A percentile compares a stretch with the other conserved stretches of the same genome.
phyloP scores from a whole-genome alignment of 37 sponge, comb jelly and placozoan genomes.

The Halichondria panicea region DNA sequence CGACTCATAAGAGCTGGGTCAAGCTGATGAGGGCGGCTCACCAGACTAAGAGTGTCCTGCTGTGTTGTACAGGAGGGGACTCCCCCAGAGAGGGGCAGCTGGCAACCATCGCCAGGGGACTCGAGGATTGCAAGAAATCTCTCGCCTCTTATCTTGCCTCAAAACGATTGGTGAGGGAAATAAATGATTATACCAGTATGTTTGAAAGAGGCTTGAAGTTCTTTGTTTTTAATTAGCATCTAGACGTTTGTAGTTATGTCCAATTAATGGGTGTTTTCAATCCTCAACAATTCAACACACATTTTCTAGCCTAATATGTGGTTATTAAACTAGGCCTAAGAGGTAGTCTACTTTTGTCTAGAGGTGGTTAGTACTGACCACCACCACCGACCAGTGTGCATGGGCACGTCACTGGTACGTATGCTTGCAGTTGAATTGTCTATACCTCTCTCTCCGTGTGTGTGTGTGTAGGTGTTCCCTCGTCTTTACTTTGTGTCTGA shows the following conservation, averaged over 20 bases:
- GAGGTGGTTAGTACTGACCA: too few relatives aligned
- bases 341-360: too few relatives aligned
- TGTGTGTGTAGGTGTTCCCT: constrained; percentile 61
- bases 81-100: constrained; percentile 40
- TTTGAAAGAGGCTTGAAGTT: not conserved
- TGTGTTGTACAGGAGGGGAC: constrained; percentile 86
- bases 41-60: constrained; percentile 58
- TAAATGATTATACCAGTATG: not conserved
- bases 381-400: not conserved
- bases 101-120: constrained; percentile 35
- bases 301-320: too few relatives aligned
- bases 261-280: not conserved
- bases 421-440: not conserved
- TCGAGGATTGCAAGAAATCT: constrained; percentile 84
- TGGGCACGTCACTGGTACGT: not conserved
- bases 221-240: not conserved
- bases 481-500: constrained; percentile 75
- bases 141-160: constrained; percentile 67
- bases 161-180: constrained; percentile 64
- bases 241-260: not conserved
- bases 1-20: constrained; percentile 68
- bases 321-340: too few relatives aligned
- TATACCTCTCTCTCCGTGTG: not conserved
- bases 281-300: not conserved
- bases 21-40: constrained; percentile 68